Evolutionary conservation across 2,113 vertebrate species (phyloP).

Genomic region (Oriolus oriolus): DNA sequence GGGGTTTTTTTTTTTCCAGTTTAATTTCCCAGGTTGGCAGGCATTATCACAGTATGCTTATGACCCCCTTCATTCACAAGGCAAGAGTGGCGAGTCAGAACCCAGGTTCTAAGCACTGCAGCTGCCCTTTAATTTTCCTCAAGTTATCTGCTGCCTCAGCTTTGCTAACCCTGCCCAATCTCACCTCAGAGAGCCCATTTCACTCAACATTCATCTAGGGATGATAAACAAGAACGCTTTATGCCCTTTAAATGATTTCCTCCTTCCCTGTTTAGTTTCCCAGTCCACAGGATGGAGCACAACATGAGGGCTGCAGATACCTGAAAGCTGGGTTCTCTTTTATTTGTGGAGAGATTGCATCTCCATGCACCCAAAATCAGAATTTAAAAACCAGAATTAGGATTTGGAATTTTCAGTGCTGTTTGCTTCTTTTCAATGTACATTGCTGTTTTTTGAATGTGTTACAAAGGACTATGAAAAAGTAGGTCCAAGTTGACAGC

Average conservation of each 20-base stretch:
- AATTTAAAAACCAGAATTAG: background rate
- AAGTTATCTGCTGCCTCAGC: background rate
- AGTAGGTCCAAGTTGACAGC: background rate
- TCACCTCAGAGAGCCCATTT: background rate
- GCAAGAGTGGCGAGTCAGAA: background rate
- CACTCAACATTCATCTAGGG: background rate
- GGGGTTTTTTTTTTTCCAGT: background rate
- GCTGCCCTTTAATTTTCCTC: background rate
- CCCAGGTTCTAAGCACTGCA: background rate
- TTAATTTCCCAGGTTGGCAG: background rate
- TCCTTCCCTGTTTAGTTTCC: background rate
- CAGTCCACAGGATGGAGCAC: background rate
- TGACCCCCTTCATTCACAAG: background rate
- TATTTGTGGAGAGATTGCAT: background rate
- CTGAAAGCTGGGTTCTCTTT: background rate
- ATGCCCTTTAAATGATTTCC: background rate
- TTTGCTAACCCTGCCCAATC: background rate
- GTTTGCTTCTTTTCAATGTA: background rate
- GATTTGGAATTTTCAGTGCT: background rate
- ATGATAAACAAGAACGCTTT: background rate
- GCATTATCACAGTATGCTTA: background rate
- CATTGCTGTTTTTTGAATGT: background rate
- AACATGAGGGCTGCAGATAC: background rate
- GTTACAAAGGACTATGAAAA: background rate
- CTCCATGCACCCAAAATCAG: background rate